A percentile compares a stretch with the other conserved stretches of the same genome.
These are phyloP conservation scores for Rachycentron canadum DNA, from an alignment of 2,797 vertebrate genomes.

Conservation along the genomic window DNA sequence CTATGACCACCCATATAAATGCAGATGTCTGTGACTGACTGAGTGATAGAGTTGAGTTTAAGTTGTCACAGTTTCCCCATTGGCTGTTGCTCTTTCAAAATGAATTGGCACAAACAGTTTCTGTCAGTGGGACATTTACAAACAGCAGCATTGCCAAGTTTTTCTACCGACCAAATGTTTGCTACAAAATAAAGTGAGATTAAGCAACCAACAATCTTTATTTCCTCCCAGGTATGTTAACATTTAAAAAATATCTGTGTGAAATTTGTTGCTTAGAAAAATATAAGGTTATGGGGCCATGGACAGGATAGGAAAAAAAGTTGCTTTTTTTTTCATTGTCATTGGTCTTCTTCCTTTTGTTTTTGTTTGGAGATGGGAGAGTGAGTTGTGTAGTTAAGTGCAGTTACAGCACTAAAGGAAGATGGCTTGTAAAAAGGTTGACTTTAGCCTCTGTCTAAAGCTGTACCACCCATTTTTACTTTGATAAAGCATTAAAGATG, in stretches of 20 bases:
- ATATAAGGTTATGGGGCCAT: neutral
- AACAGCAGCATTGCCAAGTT: too few relatives aligned
- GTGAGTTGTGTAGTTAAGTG: neutral
- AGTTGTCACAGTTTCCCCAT: too few relatives aligned
- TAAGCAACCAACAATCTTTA: neutral
- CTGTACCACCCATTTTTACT: too few relatives aligned
- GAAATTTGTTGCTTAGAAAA: constrained; percentile 4
- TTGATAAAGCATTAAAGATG: constrained; percentile 18
- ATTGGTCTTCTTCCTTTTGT: neutral
- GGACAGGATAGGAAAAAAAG: neutral
- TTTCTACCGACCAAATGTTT: neutral
- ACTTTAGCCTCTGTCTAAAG: neutral
- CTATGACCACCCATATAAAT: neutral
- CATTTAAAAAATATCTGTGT: neutral
- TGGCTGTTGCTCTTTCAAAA: too few relatives aligned
- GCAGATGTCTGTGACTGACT: too few relatives aligned
- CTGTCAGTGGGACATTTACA: too few relatives aligned
- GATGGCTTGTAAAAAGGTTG: neutral
- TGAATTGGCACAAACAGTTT: too few relatives aligned
- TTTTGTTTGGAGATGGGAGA: neutral
- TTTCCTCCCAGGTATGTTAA: neutral
- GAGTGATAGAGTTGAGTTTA: too few relatives aligned
- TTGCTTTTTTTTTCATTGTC: neutral
- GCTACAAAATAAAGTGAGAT: neutral
- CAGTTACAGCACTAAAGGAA: constrained; percentile 5